phyloP scores from a whole-genome alignment of 1,140 invertebrate species.

The Pachyrhynchus sulphureomaculatus region DNA sequence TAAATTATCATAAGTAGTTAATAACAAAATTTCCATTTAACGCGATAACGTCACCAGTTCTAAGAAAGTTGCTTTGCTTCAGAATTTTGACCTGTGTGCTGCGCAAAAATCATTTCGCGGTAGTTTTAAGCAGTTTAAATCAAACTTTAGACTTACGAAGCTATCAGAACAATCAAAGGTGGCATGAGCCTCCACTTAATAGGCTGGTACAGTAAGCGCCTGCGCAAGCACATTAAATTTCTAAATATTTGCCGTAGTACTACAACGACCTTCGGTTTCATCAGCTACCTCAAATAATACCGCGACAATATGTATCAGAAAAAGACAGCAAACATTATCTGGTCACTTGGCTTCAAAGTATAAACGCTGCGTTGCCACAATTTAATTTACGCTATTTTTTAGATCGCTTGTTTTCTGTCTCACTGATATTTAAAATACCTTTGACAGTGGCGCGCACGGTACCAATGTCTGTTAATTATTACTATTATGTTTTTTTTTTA shows the following conservation, averaged over 20 bases:
- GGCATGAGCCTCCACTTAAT: not conserved
- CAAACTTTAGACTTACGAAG: slow-evolving; percentile 6
- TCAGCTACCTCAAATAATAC: not conserved
- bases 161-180: not conserved
- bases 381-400: slow-evolving; percentile 3
- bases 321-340: slow-evolving; percentile 15
- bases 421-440: not conserved
- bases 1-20: not conserved
- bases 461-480: not conserved
- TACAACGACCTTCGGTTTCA: slow-evolving; percentile 20
- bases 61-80: not conserved
- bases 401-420: not conserved
- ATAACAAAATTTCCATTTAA: not conserved
- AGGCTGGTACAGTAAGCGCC: not conserved
- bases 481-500: too few relatives aligned
- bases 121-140: slow-evolving; percentile 1
- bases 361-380: slow-evolving; percentile 8
- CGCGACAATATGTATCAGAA: slow-evolving; percentile 3
- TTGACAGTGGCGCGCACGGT: too few relatives aligned
- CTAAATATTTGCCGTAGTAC: slow-evolving; percentile 26
- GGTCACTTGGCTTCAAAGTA: slow-evolving; percentile 5
- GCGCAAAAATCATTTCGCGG: not conserved
- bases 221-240: not conserved
- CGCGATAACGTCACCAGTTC: not conserved
- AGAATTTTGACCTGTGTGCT: not conserved